phyloP scores from a whole-genome alignment of 1,140 invertebrate species.

The Eulimnadia texana region DNA sequence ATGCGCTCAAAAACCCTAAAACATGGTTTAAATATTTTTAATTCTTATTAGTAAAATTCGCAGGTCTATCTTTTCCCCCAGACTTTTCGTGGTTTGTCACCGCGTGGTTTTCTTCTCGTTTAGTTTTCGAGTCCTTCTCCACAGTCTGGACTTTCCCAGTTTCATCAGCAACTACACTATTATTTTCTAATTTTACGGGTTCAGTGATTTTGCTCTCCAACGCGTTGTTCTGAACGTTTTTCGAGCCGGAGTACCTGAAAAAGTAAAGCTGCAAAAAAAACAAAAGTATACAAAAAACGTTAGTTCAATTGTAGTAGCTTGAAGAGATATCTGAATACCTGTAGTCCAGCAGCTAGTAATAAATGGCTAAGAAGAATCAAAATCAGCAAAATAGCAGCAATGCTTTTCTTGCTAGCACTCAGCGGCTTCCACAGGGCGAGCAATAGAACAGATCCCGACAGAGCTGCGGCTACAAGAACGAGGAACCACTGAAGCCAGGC shows the following conservation, averaged over 20 bases:
- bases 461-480: constrained; percentile 54
- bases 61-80: too few species aligned
- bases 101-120: not conserved
- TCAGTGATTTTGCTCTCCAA: not conserved
- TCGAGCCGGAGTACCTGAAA: not conserved
- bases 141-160: not conserved
- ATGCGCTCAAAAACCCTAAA: too few species aligned
- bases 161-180: too few species aligned
- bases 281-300: not conserved
- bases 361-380: not conserved
- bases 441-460: constrained; percentile 74
- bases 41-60: too few species aligned
- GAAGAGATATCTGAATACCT: not conserved
- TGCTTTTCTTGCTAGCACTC: constrained; percentile 33
- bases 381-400: not conserved
- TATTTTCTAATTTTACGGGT: not conserved
- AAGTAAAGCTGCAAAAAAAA: not conserved
- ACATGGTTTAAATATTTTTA: too few species aligned
- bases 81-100: too few species aligned
- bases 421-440: constrained; percentile 65
- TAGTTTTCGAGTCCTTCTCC: not conserved
- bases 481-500: constrained; percentile 73
- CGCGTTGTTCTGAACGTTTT: not conserved
- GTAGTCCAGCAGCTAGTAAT: not conserved
- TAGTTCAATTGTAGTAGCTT: not conserved